phyloP scores from a whole-genome alignment of 2,113 vertebrate genomes.

The Australoheros scitulus region DNA sequence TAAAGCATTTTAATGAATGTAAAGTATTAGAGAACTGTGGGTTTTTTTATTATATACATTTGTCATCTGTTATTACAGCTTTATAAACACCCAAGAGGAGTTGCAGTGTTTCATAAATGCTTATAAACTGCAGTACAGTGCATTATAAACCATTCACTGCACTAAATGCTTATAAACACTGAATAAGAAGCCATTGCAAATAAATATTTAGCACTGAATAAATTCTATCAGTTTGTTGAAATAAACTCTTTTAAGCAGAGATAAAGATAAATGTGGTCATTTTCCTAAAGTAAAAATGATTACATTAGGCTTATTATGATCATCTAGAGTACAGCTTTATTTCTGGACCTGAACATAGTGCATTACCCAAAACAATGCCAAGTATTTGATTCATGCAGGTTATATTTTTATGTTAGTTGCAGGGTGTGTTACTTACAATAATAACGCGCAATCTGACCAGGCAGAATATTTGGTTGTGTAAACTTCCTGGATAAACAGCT shows the following conservation, averaged over 20 bases:
- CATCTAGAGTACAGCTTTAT: background rate
- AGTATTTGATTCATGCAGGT: constrained; percentile 44
- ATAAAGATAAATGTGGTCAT: background rate
- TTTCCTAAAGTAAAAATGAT: background rate
- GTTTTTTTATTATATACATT: no score
- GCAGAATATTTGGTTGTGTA: constrained; percentile 68
- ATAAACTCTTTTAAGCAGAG: background rate
- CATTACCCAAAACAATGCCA: background rate
- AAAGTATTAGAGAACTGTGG: background rate
- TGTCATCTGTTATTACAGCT: no score
- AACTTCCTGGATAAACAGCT: constrained; percentile 75
- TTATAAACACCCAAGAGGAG: background rate
- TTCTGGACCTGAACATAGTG: constrained; percentile 3
- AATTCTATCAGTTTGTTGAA: background rate
- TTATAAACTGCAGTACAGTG: background rate
- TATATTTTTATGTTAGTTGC: constrained; percentile 34
- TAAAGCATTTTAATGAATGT: background rate
- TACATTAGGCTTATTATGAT: background rate
- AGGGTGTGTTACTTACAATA: constrained; percentile 55
- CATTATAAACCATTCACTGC: background rate
- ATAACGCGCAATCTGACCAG: constrained; percentile 65
- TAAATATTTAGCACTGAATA: background rate
- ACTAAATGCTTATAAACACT: background rate
- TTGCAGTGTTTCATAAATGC: background rate
- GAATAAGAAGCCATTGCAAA: background rate